Conservation (phyloP, 2,888 invertebrate species). For the Hemaris fuciformis region DNA sequence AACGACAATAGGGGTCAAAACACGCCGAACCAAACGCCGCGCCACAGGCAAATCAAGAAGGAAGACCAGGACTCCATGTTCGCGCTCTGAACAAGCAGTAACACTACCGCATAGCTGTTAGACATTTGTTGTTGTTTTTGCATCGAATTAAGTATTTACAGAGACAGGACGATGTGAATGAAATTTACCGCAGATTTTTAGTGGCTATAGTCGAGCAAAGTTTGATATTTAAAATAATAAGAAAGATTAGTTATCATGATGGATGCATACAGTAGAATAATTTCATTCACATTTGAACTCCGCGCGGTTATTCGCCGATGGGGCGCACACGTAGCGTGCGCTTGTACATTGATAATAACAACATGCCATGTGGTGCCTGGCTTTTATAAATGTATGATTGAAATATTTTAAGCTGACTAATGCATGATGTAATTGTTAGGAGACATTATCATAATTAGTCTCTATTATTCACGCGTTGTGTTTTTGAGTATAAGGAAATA, state of each 20-base stretch:
- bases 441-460: background rate
- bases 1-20: conserved; percentile 26
- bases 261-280: background rate
- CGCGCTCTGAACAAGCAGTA: conserved; percentile 72
- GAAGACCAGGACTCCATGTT: conserved; percentile 82
- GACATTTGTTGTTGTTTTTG: conserved; percentile 40
- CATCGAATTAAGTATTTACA: conserved; percentile 40
- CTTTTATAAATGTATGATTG: conserved; percentile 48
- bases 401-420: conserved; percentile 53
- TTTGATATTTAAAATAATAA: background rate
- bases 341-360: conserved; percentile 31
- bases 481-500: too few species aligned
- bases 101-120: conserved; percentile 28
- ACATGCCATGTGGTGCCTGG: conserved; percentile 63
- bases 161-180: background rate
- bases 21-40: conserved; percentile 43
- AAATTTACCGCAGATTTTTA: background rate
- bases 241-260: background rate
- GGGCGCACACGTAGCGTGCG: background rate
- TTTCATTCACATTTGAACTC: background rate
- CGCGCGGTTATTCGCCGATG: background rate
- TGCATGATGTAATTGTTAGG: conserved; percentile 12
- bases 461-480: background rate
- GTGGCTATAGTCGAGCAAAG: background rate
- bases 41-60: conserved; percentile 79